These are phyloP conservation scores for Falco punctatus DNA, from an alignment of 2,113 vertebrate species.

Conservation along the genomic window DNA sequence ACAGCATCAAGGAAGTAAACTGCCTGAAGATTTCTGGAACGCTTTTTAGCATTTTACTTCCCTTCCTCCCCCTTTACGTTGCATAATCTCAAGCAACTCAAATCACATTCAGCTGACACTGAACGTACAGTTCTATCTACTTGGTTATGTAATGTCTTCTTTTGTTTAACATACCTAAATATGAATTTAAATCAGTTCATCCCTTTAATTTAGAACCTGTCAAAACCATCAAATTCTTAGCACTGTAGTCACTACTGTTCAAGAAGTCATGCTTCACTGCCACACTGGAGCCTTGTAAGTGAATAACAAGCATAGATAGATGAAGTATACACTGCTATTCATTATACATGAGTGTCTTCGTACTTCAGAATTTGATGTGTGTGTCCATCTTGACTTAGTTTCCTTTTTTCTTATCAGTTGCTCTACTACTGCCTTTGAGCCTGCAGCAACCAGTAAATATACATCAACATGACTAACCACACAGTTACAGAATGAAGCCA, in stretches of 20 bases:
- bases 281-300: background rate
- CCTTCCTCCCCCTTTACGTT: background rate
- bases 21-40: background rate
- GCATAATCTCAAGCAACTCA: slow-evolving; percentile 43
- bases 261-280: slow-evolving; percentile 25
- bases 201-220: slow-evolving; percentile 59
- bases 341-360: background rate
- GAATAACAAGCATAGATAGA: background rate
- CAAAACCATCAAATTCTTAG: slow-evolving; percentile 26
- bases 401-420: background rate
- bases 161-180: slow-evolving; percentile 66
- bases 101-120: slow-evolving; percentile 61
- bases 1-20: background rate
- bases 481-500: background rate
- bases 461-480: background rate
- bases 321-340: background rate
- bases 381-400: background rate
- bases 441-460: background rate
- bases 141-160: slow-evolving; percentile 62
- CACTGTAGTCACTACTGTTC: background rate
- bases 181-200: slow-evolving; percentile 52
- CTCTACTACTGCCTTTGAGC: background rate
- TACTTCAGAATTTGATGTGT: slow-evolving; percentile 1
- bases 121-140: slow-evolving; percentile 58
- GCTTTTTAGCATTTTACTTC: slow-evolving; percentile 4